A percentile compares a stretch with the other conserved stretches of the same genome.
These are phyloP conservation scores for Danio jaintianensis DNA, from an alignment of 2,797 vertebrate genomes.

Conservation along the genomic window DNA sequence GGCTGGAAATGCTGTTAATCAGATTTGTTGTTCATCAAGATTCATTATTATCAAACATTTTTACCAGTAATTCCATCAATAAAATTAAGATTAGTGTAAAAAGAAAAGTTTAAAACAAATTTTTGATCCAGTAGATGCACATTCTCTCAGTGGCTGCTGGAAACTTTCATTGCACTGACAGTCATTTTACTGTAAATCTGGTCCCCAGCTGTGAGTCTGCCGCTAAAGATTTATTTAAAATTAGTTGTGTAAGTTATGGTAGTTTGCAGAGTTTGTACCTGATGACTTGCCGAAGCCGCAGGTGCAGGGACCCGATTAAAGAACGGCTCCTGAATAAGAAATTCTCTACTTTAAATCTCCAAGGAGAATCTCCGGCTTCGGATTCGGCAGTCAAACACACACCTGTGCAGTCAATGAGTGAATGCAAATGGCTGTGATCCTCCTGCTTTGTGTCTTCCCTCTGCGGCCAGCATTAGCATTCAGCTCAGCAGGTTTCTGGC, in stretches of 20 bases:
- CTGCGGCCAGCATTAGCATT: slow-evolving; percentile 33
- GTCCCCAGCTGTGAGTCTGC: neutral
- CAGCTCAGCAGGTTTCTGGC: neutral
- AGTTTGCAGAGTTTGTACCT: neutral
- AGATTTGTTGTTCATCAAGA: neutral
- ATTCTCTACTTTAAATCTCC: slow-evolving; percentile 21
- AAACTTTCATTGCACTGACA: neutral
- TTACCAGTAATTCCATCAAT: neutral
- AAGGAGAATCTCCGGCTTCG: slow-evolving; percentile 5
- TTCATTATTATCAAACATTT: neutral
- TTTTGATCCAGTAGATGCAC: neutral
- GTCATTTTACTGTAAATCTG: neutral
- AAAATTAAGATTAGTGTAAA: neutral
- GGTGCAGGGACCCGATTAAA: slow-evolving; percentile 10
- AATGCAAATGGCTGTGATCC: neutral
- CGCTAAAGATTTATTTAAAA: slow-evolving; percentile 15
- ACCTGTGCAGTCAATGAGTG: slow-evolving; percentile 34
- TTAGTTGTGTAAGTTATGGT: slow-evolving; percentile 3
- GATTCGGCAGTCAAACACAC: slow-evolving; percentile 38
- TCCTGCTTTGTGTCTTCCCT: slow-evolving; percentile 7
- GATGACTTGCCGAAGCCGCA: slow-evolving; percentile 19
- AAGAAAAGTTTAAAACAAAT: neutral
- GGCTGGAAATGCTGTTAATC: too few relatives aligned
- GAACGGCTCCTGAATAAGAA: slow-evolving; percentile 31
- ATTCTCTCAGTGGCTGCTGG: neutral